Evolutionary conservation across 2,888 invertebrate genomes (phyloP), one percentile per base, ranked within the genome.

Genomic region (Cheilosia variabilis): DNA sequence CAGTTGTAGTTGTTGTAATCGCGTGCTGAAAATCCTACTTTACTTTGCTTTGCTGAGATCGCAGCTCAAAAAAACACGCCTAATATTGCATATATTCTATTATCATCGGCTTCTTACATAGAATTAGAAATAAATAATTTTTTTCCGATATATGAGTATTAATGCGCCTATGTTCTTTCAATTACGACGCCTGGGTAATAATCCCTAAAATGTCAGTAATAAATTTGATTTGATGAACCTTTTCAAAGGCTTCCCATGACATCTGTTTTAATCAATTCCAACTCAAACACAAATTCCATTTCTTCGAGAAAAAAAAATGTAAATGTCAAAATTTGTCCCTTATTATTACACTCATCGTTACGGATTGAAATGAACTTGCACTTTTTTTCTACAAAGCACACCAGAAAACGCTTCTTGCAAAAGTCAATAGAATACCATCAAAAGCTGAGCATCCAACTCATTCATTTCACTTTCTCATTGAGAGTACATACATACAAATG

Each of bases 401-500:
- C 43, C n/a, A 27, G 53, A 63, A 73, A 55, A 19, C 19, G 55
- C 34, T 84, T 68, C 58, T 43, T 58, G 27, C 17, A 75, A 84
- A 66, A 76, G 80, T 80, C 75, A 86, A 76, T 86, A 76, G 65
- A 81, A 68, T 81, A 52, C 66, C 65, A 80, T 80, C 78, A 80
- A 80, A 71, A 76, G 65, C 71, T 76, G 80, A 80, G 50, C 86
- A 86, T 76, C 76, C 75, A 76, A 71, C 55, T 86, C 86, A 81
- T 81, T 81, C 57, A 76, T 76, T 72, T 86, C 65, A 53, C 71
- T 80, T 76, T 86, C 76, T 65, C 57, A 71, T 69, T 75, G 73
- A 58, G 58, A 69, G 31, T 65, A 65, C 58, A 84, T 65, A 65
- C 58, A 84, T 58, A 63, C 63, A 75, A 79, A 58, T 65, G 65